Conservation (phyloP, 92 coral and sea anemone species). For the Epizoanthus scotinus region DNA sequence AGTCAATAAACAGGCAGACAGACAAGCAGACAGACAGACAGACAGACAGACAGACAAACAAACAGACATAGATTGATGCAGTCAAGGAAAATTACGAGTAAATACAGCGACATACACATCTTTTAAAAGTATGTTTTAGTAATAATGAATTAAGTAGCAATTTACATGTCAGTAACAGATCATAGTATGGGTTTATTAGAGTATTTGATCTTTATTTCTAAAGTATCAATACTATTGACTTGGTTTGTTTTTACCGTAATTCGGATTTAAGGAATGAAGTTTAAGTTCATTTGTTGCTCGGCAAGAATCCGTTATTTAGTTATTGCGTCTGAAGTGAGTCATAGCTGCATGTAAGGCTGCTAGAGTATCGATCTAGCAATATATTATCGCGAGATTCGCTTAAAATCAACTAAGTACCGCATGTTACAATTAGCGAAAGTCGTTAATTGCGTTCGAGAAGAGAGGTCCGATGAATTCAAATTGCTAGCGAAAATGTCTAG, state of each 20-base stretch:
- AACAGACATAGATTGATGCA: background rate
- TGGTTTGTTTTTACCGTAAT: background rate
- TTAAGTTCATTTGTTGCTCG: background rate
- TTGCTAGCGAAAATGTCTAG: background rate
- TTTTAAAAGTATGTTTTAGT: too few species aligned
- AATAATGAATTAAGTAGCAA: too few species aligned
- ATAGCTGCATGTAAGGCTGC: background rate
- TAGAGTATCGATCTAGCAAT: background rate
- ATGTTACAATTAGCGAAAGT: slow-evolving; percentile 4
- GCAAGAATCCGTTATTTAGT: background rate
- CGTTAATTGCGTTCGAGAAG: background rate
- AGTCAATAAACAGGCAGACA: too few species aligned
- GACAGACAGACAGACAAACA: too few species aligned
- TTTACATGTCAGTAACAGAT: too few species aligned
- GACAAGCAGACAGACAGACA: too few species aligned
- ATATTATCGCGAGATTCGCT: too few species aligned
- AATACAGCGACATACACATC: too few species aligned
- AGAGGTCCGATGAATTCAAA: background rate
- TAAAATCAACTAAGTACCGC: background rate
- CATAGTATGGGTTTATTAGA: background rate
- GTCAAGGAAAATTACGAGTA: background rate
- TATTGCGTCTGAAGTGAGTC: too few species aligned
- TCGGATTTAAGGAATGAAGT: too few species aligned
- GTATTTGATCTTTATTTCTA: background rate
- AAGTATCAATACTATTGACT: background rate